Conservation (phyloP, 2,888 invertebrate species). For the Trichacis sp. region DNA sequence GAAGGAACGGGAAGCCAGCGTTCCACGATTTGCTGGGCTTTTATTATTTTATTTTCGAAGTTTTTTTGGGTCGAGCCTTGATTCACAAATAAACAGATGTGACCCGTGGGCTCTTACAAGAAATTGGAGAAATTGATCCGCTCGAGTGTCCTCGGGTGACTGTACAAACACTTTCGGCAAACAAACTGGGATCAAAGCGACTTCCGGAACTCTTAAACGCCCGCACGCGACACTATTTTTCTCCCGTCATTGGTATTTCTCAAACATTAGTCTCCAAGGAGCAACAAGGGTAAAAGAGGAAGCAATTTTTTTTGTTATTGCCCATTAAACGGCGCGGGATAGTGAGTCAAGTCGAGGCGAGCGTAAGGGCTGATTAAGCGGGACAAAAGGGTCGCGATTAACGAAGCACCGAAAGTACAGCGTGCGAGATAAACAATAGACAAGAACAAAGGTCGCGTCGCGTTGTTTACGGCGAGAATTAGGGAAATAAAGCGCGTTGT, state of each 20-base stretch:
- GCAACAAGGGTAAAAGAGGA: not conserved
- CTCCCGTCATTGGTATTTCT: slow-evolving; percentile 18
- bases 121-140: slow-evolving; percentile 35
- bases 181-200: slow-evolving; percentile 37
- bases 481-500: slow-evolving; percentile 55
- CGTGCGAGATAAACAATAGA: slow-evolving; percentile 56
- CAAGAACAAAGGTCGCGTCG: slow-evolving; percentile 50
- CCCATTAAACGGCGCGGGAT: too few relatives aligned
- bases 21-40: too few relatives aligned
- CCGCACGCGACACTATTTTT: slow-evolving; percentile 28
- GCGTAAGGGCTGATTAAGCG: slow-evolving; percentile 62
- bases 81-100: slow-evolving; percentile 10
- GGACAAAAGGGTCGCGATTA: slow-evolving; percentile 48
- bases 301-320: not conserved
- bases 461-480: slow-evolving; percentile 65
- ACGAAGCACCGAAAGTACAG: slow-evolving; percentile 47
- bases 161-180: slow-evolving; percentile 47
- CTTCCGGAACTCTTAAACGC: slow-evolving; percentile 36
- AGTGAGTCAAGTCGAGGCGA: slow-evolving; percentile 21
- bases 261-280: not conserved
- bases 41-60: slow-evolving; percentile 8
- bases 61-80: not conserved
- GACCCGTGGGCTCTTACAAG: slow-evolving; percentile 22
- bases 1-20: too few relatives aligned
- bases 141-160: slow-evolving; percentile 49